Percentiles rank a stretch among this genome's conserved stretches.
Evolutionary conservation across 2,888 invertebrate genomes (phyloP).

Genomic region (Melanargia galathea): DNA sequence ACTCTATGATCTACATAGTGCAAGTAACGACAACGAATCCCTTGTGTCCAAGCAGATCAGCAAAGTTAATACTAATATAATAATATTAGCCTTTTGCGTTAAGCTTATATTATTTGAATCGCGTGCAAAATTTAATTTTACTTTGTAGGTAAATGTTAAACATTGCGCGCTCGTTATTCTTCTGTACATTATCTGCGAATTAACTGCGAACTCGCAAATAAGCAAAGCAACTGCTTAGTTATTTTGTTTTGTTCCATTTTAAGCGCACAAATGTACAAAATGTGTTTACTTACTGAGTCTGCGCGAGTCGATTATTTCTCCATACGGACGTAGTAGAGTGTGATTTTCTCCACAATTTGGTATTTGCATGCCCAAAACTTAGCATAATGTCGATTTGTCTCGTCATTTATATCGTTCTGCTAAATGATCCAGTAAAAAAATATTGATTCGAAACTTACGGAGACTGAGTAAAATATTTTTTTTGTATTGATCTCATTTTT

Average conservation of each 20-base stretch:
- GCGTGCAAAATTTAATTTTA: constrained; percentile 29
- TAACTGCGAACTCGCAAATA: constrained; percentile 17
- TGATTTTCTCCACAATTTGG: no score
- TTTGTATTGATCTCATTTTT: no score
- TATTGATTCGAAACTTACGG: no score
- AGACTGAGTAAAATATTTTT: no score
- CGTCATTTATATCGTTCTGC: no score
- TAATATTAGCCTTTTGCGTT: constrained; percentile 27
- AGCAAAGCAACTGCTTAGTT: constrained; percentile 18
- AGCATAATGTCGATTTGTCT: no score
- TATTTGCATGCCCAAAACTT: no score
- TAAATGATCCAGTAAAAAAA: no score
- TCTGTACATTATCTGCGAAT: constrained; percentile 10
- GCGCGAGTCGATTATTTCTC: neutral
- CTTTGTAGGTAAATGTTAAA: constrained; percentile 22
- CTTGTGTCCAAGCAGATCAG: no score
- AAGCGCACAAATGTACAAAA: constrained; percentile 1
- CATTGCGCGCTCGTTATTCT: constrained; percentile 11
- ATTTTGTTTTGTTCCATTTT: constrained; percentile 13
- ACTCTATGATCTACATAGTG: no score
- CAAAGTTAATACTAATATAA: neutral
- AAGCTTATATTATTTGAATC: constrained; percentile 22
- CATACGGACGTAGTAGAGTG: no score
- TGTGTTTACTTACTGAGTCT: neutral
- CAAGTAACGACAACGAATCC: no score